Evolutionary conservation across 2,113 vertebrate genomes (phyloP).

Genomic region (Pteruthius melanotis): DNA sequence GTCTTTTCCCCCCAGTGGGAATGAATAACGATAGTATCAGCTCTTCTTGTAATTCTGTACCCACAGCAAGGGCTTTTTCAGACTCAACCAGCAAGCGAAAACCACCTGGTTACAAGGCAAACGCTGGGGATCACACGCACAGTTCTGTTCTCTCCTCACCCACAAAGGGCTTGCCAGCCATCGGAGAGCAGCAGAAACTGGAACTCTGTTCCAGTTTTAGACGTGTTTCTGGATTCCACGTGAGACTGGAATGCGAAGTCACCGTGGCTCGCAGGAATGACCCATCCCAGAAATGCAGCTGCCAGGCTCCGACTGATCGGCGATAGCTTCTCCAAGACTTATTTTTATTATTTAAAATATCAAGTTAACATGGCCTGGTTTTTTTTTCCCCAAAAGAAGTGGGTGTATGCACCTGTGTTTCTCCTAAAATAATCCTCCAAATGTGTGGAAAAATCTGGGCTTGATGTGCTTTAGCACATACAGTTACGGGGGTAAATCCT

Average conservation of each 20-base stretch:
- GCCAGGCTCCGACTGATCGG: background rate
- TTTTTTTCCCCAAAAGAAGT: background rate
- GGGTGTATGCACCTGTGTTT: background rate
- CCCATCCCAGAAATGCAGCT: background rate
- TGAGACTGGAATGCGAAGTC: background rate
- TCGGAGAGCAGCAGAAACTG: background rate
- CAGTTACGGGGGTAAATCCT: background rate
- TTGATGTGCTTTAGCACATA: background rate
- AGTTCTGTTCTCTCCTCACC: background rate
- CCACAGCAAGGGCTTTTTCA: background rate
- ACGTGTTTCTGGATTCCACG: rapidly evolving
- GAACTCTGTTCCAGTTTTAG: background rate
- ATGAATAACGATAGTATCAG: background rate
- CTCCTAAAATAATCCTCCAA: slow-evolving; percentile 10
- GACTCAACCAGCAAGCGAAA: background rate
- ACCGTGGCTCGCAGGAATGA: rapidly evolving
- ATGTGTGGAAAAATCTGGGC: background rate
- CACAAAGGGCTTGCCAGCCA: background rate
- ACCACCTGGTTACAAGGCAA: background rate
- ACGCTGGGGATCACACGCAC: background rate
- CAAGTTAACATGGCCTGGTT: background rate
- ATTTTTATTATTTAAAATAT: slow-evolving; percentile 20
- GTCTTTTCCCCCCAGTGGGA: background rate
- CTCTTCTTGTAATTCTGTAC: background rate
- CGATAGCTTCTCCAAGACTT: background rate